Evolutionary conservation across 2,113 vertebrate species (phyloP).

Genomic region (Ageneiosus marmoratus): DNA sequence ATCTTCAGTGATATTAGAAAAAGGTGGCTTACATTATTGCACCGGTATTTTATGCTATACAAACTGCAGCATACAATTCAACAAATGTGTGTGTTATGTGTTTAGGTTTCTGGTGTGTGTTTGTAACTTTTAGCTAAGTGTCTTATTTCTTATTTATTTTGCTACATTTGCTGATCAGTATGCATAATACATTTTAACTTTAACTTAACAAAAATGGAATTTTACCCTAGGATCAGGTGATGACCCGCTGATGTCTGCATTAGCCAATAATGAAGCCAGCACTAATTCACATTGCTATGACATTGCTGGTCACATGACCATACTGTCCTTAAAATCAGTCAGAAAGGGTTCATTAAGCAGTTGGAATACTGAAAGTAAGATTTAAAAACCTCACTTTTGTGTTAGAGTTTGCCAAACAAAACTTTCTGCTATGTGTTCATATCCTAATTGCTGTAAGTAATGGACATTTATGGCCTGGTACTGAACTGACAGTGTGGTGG

Average conservation of each 20-base stretch:
- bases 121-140: neutral
- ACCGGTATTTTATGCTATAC: too few relatives aligned
- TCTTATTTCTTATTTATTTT: neutral
- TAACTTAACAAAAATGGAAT: neutral
- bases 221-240: neutral
- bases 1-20: neutral
- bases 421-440: neutral
- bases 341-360: neutral
- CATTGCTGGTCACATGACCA: neutral
- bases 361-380: neutral
- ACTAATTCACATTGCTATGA: neutral
- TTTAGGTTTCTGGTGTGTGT: neutral
- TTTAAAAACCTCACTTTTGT: neutral
- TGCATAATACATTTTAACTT: neutral
- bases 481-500: neutral
- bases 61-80: neutral
- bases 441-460: neutral
- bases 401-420: neutral
- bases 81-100: accelerated
- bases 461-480: neutral
- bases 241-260: neutral
- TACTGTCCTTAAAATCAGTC: neutral
- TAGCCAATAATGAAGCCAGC: neutral
- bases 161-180: neutral
- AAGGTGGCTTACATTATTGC: neutral